These are phyloP conservation scores for Parapristionchus giblindavisi DNA, from an alignment of 2,888 invertebrate species.

Conservation along the genomic window DNA sequence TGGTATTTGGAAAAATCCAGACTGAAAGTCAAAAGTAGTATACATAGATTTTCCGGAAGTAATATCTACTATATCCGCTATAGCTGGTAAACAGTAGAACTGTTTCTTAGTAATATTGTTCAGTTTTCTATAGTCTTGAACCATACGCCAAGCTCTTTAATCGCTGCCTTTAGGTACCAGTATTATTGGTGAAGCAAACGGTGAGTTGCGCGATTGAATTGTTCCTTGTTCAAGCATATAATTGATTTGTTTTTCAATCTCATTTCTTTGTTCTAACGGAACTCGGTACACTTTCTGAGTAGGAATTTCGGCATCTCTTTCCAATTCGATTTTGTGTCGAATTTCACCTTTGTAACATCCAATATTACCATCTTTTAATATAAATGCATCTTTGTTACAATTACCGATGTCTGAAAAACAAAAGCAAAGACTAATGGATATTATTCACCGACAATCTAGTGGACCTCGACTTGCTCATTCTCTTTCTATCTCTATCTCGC, in stretches of 20 bases:
- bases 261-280: conserved; percentile 12
- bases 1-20: conserved; percentile 42
- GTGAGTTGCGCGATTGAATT: neutral
- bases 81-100: neutral
- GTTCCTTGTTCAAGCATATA: neutral
- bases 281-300: neutral
- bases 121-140: conserved; percentile 1
- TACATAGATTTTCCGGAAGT: conserved; percentile 17
- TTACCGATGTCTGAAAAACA: too few species aligned
- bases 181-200: neutral
- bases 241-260: conserved; percentile 7
- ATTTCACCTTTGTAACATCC: conserved; percentile 15
- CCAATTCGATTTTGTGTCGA: conserved; percentile 2
- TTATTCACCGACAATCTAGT: too few species aligned
- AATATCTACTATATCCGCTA: conserved; percentile 21
- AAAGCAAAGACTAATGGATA: too few species aligned
- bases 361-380: conserved; percentile 7
- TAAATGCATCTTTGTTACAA: neutral
- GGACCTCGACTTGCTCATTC: too few species aligned
- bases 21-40: conserved; percentile 39
- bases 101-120: neutral
- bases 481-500: too few species aligned
- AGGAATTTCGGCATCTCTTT: neutral
- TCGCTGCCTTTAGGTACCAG: neutral
- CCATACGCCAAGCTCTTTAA: neutral